phyloP scores from a whole-genome alignment of 2,888 invertebrate species.

The Geophilus truncorum region DNA sequence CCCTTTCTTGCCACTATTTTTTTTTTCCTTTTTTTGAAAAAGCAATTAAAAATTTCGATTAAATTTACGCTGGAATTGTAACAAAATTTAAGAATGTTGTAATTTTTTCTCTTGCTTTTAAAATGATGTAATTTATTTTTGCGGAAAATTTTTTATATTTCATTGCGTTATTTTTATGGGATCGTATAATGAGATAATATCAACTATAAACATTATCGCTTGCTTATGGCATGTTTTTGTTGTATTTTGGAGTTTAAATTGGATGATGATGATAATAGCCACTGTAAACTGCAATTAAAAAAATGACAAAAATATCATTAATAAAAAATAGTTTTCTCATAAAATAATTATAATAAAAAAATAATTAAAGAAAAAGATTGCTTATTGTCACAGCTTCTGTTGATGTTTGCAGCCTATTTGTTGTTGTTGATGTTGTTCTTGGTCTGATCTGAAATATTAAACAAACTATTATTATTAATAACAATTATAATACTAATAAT shows the following conservation, averaged over 20 bases:
- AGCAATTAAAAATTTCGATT: background rate
- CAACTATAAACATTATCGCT: background rate
- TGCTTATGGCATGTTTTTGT: background rate
- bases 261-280: background rate
- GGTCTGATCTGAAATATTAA: background rate
- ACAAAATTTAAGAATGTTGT: background rate
- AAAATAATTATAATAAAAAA: background rate
- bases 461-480: background rate
- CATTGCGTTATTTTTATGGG: background rate
- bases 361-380: background rate
- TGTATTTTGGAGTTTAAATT: background rate
- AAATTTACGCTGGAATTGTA: background rate
- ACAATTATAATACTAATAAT: background rate
- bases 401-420: background rate
- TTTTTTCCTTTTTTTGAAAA: background rate
- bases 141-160: background rate
- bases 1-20: background rate
- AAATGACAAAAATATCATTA: background rate
- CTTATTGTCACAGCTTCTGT: background rate
- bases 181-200: background rate
- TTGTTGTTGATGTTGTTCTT: background rate
- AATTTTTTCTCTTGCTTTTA: background rate
- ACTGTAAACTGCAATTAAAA: background rate
- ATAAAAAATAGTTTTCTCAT: too few species aligned
- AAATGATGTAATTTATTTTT: background rate